Evolutionary conservation across 2,797 vertebrate genomes (phyloP), one percentile per base, ranked within the genome.

Genomic region (Crocidura indochinensis): DNA sequence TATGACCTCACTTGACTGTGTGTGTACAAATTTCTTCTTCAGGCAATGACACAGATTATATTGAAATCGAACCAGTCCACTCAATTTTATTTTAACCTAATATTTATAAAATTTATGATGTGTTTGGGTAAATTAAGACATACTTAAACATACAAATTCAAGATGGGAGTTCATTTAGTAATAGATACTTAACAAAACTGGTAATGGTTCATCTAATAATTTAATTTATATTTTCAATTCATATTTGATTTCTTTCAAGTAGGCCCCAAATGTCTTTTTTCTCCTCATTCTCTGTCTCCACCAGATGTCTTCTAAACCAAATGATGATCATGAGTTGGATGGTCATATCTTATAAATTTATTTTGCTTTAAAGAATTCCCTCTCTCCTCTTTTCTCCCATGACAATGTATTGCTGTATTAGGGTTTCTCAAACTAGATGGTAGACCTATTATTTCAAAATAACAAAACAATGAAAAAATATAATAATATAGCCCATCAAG

Each of bases 371-470:
- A 9, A 53, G 14, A 65, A 26, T 4, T 62, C 49, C 4, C 29
- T 0, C 5, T 67, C 46, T 6, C 29, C 29, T 60, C 49, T 49
- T 47, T 0, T 0, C 11, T 38, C 29, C 10, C 20, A 67, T 64
- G 38, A 31, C 27, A n/a, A 71, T 72, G 56, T 78, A n/a, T 26
- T 51, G 29, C 49, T 51, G 0, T 72, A 27, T 22, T n/a, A 38
- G 46, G 9, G 72, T 81, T 88, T 44, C 27, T 85, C 31, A 85
- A 72, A 51, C 11, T 60, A 46, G 47, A 79, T 27, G n/a, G 51
- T 87, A 68, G 31, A 31, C 26, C 44, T 87, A 38, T 65, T 53
- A 71, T 75, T 90, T 87, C n/a, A 64, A 90, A 80, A 87, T 69
- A 77, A 44, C 38, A 74, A 78, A 29, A 51, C 26, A 75, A 65